Evolutionary conservation across 2,113 vertebrate species (phyloP).

Genomic region (Eolophus roseicapilla): DNA sequence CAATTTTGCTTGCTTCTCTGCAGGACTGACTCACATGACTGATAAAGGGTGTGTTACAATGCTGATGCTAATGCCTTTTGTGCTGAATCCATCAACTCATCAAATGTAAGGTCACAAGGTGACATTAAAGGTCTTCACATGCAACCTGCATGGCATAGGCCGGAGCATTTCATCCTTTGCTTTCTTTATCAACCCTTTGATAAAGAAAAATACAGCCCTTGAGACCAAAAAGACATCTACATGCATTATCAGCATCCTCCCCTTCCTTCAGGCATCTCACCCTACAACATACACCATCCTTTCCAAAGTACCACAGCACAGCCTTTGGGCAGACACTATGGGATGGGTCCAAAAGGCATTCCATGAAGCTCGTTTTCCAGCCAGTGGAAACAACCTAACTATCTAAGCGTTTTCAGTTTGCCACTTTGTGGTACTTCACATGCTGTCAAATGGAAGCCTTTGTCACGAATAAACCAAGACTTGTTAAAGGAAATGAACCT

Average conservation of each 20-base stretch:
- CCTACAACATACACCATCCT: background rate
- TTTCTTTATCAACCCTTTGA: background rate
- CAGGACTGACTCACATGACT: background rate
- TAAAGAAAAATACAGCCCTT: background rate
- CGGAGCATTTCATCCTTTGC: background rate
- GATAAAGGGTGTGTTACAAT: fast-evolving
- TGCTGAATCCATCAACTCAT: background rate
- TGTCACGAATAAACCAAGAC: background rate
- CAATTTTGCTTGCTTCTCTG: background rate
- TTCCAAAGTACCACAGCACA: background rate
- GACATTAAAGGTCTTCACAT: too few relatives aligned
- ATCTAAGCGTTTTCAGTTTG: background rate
- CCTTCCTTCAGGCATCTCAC: background rate
- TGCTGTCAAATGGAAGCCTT: background rate
- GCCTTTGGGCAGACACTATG: background rate
- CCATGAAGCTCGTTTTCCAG: background rate
- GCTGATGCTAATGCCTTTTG: background rate
- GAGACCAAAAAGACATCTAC: background rate
- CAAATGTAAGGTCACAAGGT: background rate
- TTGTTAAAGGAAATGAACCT: background rate
- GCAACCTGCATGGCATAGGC: fast-evolving
- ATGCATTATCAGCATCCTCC: background rate
- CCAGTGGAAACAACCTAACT: background rate
- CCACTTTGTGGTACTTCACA: too few relatives aligned
- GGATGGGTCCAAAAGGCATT: background rate